phyloP scores from a whole-genome alignment of 1,140 invertebrate genomes.

The Drosophila eugracilis region DNA sequence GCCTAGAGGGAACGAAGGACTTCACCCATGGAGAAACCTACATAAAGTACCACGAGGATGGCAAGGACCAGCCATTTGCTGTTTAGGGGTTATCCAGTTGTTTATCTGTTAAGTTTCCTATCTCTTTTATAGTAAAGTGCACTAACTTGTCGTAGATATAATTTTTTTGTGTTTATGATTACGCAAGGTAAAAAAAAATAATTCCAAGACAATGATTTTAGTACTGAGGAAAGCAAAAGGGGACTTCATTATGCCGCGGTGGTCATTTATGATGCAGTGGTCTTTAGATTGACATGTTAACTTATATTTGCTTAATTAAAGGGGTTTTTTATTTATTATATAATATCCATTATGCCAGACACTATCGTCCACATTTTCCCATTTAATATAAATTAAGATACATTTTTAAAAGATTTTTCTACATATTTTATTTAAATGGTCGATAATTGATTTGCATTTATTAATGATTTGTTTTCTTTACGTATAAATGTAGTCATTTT shows the following conservation, averaged over 20 bases:
- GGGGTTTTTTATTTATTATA: too few species aligned
- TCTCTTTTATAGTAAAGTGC: conserved; percentile 34
- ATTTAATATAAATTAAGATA: neutral
- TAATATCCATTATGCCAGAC: too few species aligned
- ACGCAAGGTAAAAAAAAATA: too few species aligned
- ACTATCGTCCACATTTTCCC: neutral
- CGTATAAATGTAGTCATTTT: conserved; percentile 61
- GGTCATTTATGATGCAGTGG: too few species aligned
- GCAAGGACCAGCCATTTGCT: conserved; percentile 90
- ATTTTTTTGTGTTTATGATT: too few species aligned
- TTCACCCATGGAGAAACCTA: conserved; percentile 91
- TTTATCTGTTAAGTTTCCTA: conserved; percentile 48
- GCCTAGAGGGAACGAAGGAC: conserved; percentile 92
- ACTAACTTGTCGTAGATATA: conserved; percentile 8
- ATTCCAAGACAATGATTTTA: too few species aligned
- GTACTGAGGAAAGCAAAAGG: too few species aligned
- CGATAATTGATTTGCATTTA: conserved; percentile 69
- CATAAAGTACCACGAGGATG: conserved; percentile 90
- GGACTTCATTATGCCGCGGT: too few species aligned
- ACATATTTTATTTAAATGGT: conserved; percentile 82
- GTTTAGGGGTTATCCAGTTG: conserved; percentile 52
- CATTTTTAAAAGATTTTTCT: conserved; percentile 56
- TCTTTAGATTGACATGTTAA: too few species aligned
- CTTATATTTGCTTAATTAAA: too few species aligned
- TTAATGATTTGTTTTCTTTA: conserved; percentile 48